A percentile compares a stretch with the other conserved stretches of the same genome.
These are phyloP conservation scores for Gisinianus flammeolus DNA, from an alignment of 2,888 invertebrate species.

Conservation along the genomic window DNA sequence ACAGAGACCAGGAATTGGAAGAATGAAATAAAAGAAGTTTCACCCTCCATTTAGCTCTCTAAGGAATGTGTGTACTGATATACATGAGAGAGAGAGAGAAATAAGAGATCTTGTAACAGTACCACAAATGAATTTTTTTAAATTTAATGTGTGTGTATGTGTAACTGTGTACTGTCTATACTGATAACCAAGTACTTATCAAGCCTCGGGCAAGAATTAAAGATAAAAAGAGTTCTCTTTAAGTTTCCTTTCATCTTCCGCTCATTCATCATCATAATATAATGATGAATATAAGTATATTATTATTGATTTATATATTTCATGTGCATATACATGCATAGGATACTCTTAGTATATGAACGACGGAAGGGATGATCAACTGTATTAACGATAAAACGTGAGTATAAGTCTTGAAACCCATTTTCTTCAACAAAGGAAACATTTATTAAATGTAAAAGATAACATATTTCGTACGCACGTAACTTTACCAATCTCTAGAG, in stretches of 20 bases:
- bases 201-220: conserved; percentile 10
- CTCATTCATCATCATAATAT: not conserved
- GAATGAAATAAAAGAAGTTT: conserved; percentile 19
- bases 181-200: not conserved
- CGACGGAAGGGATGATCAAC: not conserved
- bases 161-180: not conserved
- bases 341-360: not conserved
- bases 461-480: not conserved
- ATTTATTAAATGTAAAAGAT: not conserved
- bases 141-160: not conserved
- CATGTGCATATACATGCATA: not conserved
- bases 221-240: not conserved
- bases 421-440: not conserved
- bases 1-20: too few relatives aligned
- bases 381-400: not conserved
- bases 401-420: not conserved
- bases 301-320: not conserved
- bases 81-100: not conserved
- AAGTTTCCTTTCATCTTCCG: not conserved
- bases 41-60: conserved; percentile 12
- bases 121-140: not conserved
- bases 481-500: not conserved
- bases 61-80: not conserved
- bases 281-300: not conserved
- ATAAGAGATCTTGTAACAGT: not conserved